These are phyloP conservation scores for Nymphicus hollandicus DNA, from an alignment of 2,113 vertebrate genomes.

Conservation along the genomic window DNA sequence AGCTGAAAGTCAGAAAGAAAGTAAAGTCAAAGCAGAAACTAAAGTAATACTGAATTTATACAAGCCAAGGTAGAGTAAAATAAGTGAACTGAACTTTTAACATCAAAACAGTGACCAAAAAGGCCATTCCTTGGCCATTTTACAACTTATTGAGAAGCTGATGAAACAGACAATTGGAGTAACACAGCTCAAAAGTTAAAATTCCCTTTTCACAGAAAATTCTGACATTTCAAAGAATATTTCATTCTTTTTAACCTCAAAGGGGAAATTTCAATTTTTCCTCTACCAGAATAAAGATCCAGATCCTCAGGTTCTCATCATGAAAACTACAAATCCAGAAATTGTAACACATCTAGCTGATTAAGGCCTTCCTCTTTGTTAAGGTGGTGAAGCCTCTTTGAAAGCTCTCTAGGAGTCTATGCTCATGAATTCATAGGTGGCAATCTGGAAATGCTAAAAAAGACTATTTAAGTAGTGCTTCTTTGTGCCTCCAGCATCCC, in stretches of 20 bases:
- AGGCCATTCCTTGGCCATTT: background rate
- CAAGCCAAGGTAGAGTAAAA: background rate
- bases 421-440: background rate
- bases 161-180: background rate
- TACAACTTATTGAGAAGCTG: background rate
- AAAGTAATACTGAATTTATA: background rate
- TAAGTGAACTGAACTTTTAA: background rate
- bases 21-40: background rate
- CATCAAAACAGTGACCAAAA: background rate
- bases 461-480: accelerated
- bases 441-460: background rate
- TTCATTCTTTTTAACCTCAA: background rate
- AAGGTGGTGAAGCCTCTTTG: background rate
- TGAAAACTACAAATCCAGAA: background rate
- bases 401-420: background rate
- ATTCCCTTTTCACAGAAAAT: background rate
- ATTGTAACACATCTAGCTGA: background rate
- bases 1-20: background rate
- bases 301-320: background rate
- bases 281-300: background rate
- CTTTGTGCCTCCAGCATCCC: background rate
- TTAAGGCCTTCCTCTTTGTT: background rate
- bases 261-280: background rate
- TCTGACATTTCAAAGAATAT: background rate
- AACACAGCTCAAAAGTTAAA: background rate